Base-by-base conservation (phyloP, 2,797 vertebrate species). In the Spinus olivaceus region DNA sequence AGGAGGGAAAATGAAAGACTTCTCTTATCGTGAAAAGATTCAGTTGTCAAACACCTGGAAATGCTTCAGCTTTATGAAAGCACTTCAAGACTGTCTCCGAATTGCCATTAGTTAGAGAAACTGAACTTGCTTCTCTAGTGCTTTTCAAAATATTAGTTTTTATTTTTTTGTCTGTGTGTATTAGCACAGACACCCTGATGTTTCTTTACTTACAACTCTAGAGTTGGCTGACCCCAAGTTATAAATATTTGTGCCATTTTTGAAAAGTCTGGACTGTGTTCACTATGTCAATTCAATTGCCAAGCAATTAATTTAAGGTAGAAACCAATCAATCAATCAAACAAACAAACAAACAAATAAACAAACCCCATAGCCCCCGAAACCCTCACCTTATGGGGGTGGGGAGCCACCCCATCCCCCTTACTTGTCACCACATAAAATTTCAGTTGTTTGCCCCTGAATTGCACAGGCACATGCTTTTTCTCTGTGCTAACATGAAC, bases 341-440 rank as follows among this genome's bases (percentile, higher is more conserved):
- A 14, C 14, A 39, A 39, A 13, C 8, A 71, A 67, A 1, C 10
- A 88, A 63, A 2, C 14, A 89, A 67, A 2, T 10, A 66, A 70
- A 1, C 20, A 76, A 42, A 46, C 4, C 2, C 8, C 65, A 28
- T 4, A 0, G 1, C 4, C 1, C 8, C 7, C 14, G 12, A 28
- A 20, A 0, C 7, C 12, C 28, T 8, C 7, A 22, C 6, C 5
- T 49, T 46, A n/a, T 33, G 17, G 9, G 3, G 0, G 1, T 37
- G 27, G 10, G 33, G 4, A 79, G 17, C 17, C 17, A 42, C 41
- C 41, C 41, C 8, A 42, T 18, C 8, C 41, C 41, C 41, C 41
- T 42, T 42, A 42, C 41, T 42, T 18, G 17, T 42, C 41, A 42
- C 41, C 41, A 42, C 16, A 42, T 42, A 18, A 42, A 42, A 42